These are phyloP conservation scores for Coelogynopora nodosa DNA, from an alignment of 2,888 invertebrate species.

Conservation along the genomic window DNA sequence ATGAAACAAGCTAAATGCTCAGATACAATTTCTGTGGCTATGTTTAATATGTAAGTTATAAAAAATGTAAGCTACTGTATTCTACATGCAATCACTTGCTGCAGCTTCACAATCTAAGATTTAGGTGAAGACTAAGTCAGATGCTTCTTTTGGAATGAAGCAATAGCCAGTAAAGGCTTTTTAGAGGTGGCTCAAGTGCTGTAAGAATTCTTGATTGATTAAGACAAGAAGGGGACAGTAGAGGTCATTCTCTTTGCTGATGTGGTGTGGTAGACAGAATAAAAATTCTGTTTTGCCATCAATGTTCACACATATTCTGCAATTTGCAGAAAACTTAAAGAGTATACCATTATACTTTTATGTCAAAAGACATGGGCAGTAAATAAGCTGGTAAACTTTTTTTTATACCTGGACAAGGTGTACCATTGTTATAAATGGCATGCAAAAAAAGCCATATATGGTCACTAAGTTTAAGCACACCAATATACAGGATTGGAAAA, in stretches of 20 bases:
- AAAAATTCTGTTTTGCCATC: neutral
- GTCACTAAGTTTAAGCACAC: neutral
- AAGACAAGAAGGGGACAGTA: neutral
- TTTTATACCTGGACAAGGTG: neutral
- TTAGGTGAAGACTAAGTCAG: neutral
- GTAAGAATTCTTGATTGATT: neutral
- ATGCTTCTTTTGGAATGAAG: neutral
- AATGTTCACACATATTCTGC: neutral
- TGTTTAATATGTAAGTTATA: neutral
- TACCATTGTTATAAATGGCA: neutral
- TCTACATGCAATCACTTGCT: neutral
- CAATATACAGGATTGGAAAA: too few relatives aligned
- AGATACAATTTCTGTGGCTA: neutral
- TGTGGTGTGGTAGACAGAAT: neutral
- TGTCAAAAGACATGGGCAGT: neutral
- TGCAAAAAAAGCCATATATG: neutral
- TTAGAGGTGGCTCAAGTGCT: neutral
- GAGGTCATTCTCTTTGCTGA: neutral
- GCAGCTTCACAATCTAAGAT: neutral
- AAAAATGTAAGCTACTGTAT: neutral
- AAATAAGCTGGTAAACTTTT: neutral
- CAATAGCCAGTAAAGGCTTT: neutral
- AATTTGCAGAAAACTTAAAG: neutral
- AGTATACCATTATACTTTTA: neutral
- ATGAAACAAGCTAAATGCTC: neutral